These are phyloP conservation scores for Anseranas semipalmata DNA, from an alignment of 2,113 vertebrate genomes.

Conservation along the genomic window DNA sequence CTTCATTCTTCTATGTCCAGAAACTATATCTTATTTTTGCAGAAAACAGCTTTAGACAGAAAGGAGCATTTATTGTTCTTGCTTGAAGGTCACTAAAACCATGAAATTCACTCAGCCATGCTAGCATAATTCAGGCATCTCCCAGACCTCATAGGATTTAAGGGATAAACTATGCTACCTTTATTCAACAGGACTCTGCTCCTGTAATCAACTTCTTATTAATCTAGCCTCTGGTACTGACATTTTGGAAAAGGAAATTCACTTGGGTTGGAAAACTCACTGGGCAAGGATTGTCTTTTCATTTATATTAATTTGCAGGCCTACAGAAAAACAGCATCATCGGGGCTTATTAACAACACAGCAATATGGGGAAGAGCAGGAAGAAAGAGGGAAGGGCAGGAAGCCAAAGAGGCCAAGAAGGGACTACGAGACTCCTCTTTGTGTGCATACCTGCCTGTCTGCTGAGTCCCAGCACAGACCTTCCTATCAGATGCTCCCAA, in stretches of 20 bases:
- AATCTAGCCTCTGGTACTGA: neutral
- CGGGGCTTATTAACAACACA: neutral
- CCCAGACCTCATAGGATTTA: neutral
- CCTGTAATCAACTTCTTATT: neutral
- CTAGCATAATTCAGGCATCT: neutral
- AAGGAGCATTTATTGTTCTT: conserved; percentile 13
- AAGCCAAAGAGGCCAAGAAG: neutral
- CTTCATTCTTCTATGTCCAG: conserved; percentile 2
- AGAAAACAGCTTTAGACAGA: neutral
- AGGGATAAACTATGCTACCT: neutral
- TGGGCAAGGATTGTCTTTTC: neutral
- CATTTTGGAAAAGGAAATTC: neutral
- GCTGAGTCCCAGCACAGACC: neutral
- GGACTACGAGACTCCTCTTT: neutral
- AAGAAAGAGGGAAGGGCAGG: neutral
- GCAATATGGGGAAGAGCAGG: neutral
- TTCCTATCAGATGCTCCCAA: neutral
- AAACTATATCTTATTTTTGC: conserved; percentile 10
- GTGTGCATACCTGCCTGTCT: neutral
- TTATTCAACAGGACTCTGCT: neutral
- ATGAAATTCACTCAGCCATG: conserved; percentile 13
- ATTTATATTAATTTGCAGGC: conserved; percentile 1
- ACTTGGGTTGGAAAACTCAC: neutral
- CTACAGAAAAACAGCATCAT: neutral
- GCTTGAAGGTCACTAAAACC: conserved; percentile 27